A percentile compares a stretch with the other conserved stretches of the same genome.
Evolutionary conservation across 2,113 vertebrate species (phyloP).

Genomic region (Gopherus evgoodei): DNA sequence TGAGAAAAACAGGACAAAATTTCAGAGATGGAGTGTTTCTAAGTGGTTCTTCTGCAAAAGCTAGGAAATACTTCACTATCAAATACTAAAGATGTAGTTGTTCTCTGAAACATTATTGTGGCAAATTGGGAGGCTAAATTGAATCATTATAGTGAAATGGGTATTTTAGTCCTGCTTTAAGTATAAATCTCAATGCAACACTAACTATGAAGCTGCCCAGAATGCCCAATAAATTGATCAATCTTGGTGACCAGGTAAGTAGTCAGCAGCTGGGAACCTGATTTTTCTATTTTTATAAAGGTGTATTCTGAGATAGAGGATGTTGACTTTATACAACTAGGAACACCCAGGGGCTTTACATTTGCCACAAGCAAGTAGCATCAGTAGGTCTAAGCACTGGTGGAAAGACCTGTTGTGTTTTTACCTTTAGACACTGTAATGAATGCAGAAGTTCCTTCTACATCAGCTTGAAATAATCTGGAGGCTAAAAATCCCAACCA

Average conservation of each 20-base stretch:
- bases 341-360: not conserved
- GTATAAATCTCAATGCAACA: not conserved
- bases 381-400: not conserved
- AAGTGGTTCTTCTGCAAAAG: not conserved
- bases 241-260: not conserved
- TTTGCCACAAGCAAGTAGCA: not conserved
- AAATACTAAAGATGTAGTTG: not conserved
- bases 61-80: slow-evolving; percentile 1
- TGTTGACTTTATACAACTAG: not conserved
- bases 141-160: not conserved
- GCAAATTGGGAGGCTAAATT: slow-evolving; percentile 1
- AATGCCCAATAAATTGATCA: not conserved
- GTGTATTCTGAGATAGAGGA: not conserved
- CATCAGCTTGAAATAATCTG: not conserved
- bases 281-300: not conserved
- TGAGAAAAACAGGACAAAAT: not conserved
- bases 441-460: slow-evolving; percentile 1
- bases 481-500: not conserved
- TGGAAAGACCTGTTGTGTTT: not conserved
- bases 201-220: not conserved
- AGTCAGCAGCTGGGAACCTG: not conserved
- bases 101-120: not conserved
- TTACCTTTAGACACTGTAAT: not conserved
- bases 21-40: not conserved
- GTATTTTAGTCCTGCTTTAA: not conserved